phyloP scores from a whole-genome alignment of 2,797 vertebrate genomes.

The Clarias platycephalus region DNA sequence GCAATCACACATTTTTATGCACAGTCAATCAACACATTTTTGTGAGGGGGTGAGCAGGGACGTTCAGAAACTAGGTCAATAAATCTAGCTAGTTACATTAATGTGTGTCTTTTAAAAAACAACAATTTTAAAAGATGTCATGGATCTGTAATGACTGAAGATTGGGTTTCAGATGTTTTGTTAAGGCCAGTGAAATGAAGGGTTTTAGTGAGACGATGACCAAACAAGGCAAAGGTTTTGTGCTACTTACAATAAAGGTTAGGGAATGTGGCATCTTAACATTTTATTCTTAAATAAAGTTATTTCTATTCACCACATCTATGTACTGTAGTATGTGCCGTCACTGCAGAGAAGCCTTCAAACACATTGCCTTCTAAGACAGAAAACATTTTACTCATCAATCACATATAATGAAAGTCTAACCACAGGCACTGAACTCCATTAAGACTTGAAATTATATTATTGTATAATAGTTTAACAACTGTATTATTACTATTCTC shows the following conservation, averaged over 20 bases:
- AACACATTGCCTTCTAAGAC: neutral
- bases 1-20: conserved; percentile 28
- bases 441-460: neutral
- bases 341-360: neutral
- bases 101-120: conserved; percentile 3
- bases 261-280: neutral
- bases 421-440: neutral
- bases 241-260: neutral
- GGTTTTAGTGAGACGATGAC: neutral
- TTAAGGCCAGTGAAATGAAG: neutral
- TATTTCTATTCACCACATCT: neutral
- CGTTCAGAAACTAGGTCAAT: conserved; percentile 25
- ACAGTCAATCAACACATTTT: conserved; percentile 30
- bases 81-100: neutral
- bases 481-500: neutral
- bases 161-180: neutral
- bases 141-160: neutral
- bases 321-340: neutral
- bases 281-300: neutral
- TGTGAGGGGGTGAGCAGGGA: conserved; percentile 26
- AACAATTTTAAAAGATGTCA: neutral
- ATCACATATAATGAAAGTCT: neutral
- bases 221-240: neutral
- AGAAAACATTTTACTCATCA: neutral
- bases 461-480: too few species aligned